Base-by-base conservation (phyloP, 2,113 vertebrate genomes). In the Xiphias gladius region DNA sequence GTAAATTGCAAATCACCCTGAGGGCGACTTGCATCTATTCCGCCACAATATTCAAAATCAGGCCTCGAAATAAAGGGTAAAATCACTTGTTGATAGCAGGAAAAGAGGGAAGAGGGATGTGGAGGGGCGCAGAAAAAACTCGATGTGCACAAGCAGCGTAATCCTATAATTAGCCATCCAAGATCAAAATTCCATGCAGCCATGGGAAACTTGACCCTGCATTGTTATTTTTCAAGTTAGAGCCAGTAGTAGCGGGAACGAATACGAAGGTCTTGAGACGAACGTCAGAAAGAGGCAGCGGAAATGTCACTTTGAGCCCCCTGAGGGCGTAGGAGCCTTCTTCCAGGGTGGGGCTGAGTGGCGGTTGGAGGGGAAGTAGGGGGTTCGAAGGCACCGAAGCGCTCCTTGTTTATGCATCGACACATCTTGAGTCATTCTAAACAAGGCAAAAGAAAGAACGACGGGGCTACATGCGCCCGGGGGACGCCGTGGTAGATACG, bases 401-500 rank as follows among this genome's bases (percentile, higher is more conserved):
- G 5, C 24, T 58, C 24, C 43, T 30, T 48, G 19, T 62, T 39
- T 30, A 66, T 14, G 30, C 26, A 70, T 39, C 22, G 20, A 57
- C 48, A 32, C 50, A 32, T 74, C 46, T 68, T 16, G 12, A 14
- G 65, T 37, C 41, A 41, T 79, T 76, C 39, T 19, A 35, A 80
- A 70, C 41, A 28, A 79, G 55, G 26, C 46, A 55, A 59, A 68
- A 54, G 26, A 41, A 64, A 52, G 17, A 67, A 62, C 11, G 73
- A 30, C 17, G 16, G 26, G 37, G 10, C 20, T 14, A n/a, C 41
- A 12, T 67, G 65, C 14, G 80, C 83, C 67, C 26, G 5, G 52
- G 70, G 87, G 76, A 70, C 41, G 19, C 37, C 50, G 72, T 68
- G 71, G 55, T 2, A 52, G 57, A 28, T 71, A 11, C 32, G 32